These are phyloP conservation scores for Triplophysa tibetana DNA, from an alignment of 2,113 vertebrate genomes.

Conservation along the genomic window DNA sequence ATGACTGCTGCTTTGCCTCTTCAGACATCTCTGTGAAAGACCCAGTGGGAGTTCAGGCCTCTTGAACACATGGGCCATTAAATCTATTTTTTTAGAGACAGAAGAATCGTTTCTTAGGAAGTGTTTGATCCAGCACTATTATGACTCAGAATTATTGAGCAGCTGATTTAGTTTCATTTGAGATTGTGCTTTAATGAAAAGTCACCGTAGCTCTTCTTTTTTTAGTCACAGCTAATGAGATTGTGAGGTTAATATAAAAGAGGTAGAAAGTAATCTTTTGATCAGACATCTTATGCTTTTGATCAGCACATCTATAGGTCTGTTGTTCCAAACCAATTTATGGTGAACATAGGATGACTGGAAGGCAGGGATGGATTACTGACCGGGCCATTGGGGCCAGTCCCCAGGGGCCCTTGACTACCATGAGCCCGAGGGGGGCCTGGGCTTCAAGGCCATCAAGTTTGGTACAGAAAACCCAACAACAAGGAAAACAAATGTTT, in stretches of 20 bases:
- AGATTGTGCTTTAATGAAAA: not conserved
- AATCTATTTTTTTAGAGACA: not conserved
- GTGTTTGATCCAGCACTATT: not conserved
- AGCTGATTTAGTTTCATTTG: not conserved
- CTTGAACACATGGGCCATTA: slow-evolving; percentile 9
- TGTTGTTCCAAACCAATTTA: not conserved
- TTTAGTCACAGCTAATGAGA: not conserved
- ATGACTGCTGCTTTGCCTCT: not conserved
- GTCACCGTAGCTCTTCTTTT: not conserved
- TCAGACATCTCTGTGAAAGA: not conserved
- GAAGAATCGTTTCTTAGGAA: not conserved
- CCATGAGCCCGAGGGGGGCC: too few species aligned
- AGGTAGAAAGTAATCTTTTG: not conserved
- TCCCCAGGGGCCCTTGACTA: too few species aligned
- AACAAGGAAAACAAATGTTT: too few species aligned
- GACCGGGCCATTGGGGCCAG: too few species aligned
- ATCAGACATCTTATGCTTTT: not conserved
- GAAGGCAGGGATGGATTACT: too few species aligned
- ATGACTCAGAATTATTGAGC: not conserved
- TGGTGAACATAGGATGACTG: not conserved
- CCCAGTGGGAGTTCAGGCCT: not conserved
- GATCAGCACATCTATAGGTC: not conserved
- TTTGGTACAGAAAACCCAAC: too few species aligned
- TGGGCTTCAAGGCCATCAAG: too few species aligned
- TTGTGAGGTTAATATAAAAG: not conserved